Evolutionary conservation across 2,888 invertebrate species (phyloP).

Genomic region (Tipula unca): DNA sequence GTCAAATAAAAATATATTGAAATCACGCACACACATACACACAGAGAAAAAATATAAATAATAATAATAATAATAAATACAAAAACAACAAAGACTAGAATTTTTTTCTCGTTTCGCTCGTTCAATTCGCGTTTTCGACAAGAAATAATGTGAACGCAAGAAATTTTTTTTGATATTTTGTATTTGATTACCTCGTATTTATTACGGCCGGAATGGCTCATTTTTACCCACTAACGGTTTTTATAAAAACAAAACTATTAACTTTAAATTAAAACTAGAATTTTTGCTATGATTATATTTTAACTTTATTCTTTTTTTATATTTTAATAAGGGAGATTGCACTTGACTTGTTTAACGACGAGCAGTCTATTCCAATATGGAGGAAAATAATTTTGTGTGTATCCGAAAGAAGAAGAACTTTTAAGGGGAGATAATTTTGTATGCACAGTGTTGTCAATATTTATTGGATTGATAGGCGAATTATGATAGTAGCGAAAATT

Average conservation of each 20-base stretch:
- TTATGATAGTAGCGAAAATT: no score
- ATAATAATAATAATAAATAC: slow-evolving; percentile 2
- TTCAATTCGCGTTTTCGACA: background rate
- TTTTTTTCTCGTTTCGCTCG: background rate
- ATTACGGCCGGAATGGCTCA: slow-evolving; percentile 56
- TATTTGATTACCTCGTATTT: slow-evolving; percentile 49
- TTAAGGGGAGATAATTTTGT: background rate
- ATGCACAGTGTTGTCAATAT: background rate
- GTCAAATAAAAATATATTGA: background rate
- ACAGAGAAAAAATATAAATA: background rate
- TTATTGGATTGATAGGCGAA: background rate
- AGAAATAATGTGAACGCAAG: background rate
- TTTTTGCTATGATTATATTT: background rate
- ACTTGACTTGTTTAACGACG: slow-evolving; percentile 19
- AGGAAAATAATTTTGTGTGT: background rate
- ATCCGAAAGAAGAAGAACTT: background rate
- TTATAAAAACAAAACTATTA: background rate
- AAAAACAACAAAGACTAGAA: background rate
- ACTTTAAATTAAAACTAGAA: slow-evolving; percentile 2
- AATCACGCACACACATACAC: background rate
- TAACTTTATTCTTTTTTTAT: background rate
- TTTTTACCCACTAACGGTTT: slow-evolving; percentile 28
- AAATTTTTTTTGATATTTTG: background rate
- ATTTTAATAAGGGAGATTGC: slow-evolving; percentile 1
- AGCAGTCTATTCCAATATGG: slow-evolving; percentile 18